These are phyloP conservation scores for Tetragonula carbonaria DNA, from an alignment of 2,888 invertebrate genomes.

Conservation along the genomic window DNA sequence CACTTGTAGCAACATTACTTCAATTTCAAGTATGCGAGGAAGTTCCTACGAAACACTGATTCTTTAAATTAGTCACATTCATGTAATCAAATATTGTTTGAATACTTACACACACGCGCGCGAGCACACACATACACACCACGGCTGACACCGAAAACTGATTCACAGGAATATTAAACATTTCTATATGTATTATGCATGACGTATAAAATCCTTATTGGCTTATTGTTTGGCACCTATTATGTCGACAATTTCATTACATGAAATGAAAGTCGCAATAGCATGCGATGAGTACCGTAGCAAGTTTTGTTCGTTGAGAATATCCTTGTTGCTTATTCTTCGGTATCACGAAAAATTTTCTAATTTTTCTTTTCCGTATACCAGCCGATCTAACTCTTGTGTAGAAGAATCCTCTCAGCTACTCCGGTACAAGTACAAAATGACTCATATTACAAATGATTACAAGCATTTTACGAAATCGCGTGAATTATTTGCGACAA, in stretches of 20 bases:
- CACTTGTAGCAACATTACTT: not conserved
- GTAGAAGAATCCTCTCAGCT: constrained; percentile 9
- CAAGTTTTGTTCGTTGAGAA: constrained; percentile 10
- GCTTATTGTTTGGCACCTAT: constrained; percentile 53
- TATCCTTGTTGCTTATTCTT: constrained; percentile 28
- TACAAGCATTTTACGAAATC: constrained; percentile 23
- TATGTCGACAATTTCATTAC: constrained; percentile 26
- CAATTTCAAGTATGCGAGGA: constrained; percentile 41
- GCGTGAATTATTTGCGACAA: constrained; percentile 26
- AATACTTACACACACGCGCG: not conserved
- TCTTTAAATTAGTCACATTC: constrained; percentile 8
- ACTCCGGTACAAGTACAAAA: constrained; percentile 21
- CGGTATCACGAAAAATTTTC: constrained; percentile 9
- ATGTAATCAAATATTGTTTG: not conserved
- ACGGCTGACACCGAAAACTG: not conserved
- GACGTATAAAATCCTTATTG: constrained; percentile 37
- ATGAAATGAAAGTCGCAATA: constrained; percentile 23
- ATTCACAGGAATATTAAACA: constrained; percentile 10
- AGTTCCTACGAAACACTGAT: constrained; percentile 48
- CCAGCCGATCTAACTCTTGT: constrained; percentile 19
- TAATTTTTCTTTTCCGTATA: constrained; percentile 34
- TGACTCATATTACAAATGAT: constrained; percentile 24
- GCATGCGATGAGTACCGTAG: constrained; percentile 24
- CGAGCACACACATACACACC: not conserved
- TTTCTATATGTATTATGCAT: constrained; percentile 16